These are phyloP conservation scores for Thalassaphorura encarpata DNA, from an alignment of 1,140 invertebrate genomes.

Conservation along the genomic window DNA sequence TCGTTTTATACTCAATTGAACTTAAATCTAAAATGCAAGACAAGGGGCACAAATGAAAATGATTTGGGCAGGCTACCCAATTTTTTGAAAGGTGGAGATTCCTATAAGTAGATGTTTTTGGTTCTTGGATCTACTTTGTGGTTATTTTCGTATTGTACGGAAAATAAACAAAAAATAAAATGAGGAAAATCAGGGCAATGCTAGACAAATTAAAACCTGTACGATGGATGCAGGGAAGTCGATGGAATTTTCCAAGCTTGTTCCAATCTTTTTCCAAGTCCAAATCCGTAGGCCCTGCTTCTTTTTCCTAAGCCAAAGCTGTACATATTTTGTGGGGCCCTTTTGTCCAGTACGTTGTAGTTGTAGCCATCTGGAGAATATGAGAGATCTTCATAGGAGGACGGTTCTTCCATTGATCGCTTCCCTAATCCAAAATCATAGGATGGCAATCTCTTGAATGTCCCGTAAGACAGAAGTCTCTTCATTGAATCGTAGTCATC, in stretches of 20 bases:
- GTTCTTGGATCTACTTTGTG: conserved; percentile 1
- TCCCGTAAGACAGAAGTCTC: conserved; percentile 9
- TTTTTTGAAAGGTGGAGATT: not conserved
- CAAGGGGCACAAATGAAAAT: no score
- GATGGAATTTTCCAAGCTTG: conserved; percentile 15
- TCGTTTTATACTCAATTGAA: no score
- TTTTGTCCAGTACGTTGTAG: conserved; percentile 16
- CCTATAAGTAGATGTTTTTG: not conserved
- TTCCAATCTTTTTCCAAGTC: conserved; percentile 29
- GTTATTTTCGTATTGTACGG: not conserved
- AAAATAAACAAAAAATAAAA: not conserved
- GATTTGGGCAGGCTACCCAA: not conserved
- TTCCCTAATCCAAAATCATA: conserved; percentile 29
- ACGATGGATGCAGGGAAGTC: not conserved
- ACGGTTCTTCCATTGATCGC: conserved; percentile 16
- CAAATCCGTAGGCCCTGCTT: conserved; percentile 30
- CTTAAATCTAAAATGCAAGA: no score
- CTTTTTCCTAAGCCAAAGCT: conserved; percentile 30
- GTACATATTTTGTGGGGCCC: conserved; percentile 22
- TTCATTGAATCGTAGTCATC: conserved; percentile 24
- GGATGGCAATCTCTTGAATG: conserved; percentile 12
- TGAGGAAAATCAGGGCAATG: no score
- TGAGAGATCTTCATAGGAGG: conserved; percentile 1
- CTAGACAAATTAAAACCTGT: not conserved
- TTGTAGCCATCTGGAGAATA: conserved; percentile 6